Base-by-base conservation (phyloP, 2,797 vertebrate species). In the Sebastolobus alascanus region DNA sequence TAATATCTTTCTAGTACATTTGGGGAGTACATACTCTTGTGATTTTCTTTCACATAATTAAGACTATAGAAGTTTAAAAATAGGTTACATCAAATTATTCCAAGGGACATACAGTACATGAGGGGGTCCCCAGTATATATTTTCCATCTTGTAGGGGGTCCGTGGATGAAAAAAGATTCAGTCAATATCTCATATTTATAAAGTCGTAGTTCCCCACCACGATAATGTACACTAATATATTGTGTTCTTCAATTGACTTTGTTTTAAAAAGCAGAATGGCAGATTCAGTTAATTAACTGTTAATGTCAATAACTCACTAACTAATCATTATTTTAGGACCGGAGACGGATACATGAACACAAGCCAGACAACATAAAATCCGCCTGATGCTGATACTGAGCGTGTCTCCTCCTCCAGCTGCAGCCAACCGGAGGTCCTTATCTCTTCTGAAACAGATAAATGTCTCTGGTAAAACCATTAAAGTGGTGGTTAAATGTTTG, bases 381-480 rank as follows among this genome's bases (percentile, higher is more conserved):
- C 6, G 5, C 35, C 64, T 43, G 20, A 55, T 14, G n/a, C 20
- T 13, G 54, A 66, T 6, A 20, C 16, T 6, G 5, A 29, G 7
- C 14, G 6, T 8, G 37, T 54, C 27, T 67, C 25, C 10, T 72
- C 54, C 13, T 69, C 46, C 29, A 37, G 67, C 59, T 52, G 52
- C 59, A 20, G 31, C 59, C 31, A 8, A 46, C 68, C 31, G 20
- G 25, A 60, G 25, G 61, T 52, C 55, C 16, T 76, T 72, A 61
- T 82, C 43, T 72, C 4, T 16, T 40, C 4, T 37, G 20, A 58
- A 66, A 38, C 52, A 9, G 16, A 60, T 33, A 22, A 6, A 16
- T 52, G 59, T 72, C 8, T 67, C 27, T 37, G 46, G 46, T 82
- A 61, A 66, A 71, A 40, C 67, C 65, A 74, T 29, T 38, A 50